Base-by-base conservation (phyloP, 2,888 invertebrate genomes). In the Sturmia bella region DNA sequence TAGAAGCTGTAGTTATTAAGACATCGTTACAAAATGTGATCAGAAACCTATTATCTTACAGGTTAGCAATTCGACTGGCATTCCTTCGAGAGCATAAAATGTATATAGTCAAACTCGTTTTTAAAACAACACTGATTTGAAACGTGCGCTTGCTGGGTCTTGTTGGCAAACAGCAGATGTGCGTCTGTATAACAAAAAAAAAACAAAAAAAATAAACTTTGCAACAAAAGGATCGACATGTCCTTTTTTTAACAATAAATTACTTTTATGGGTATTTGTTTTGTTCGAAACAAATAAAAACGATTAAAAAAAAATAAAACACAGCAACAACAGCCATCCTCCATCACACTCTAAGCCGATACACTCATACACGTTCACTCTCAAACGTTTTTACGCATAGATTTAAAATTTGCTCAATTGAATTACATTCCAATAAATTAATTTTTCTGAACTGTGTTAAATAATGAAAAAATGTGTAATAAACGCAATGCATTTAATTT, bases 371-470 rank as follows among this genome's bases (percentile, higher is more conserved):
- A n/a, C 24, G 1, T 13, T 6, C 32, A 9, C 32, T 0, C 24
- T 1, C 61, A 15, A 7, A 21, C 12, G 15, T 54, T 43, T 43
- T 27, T 43, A 73, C 54, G 21, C 27, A 15, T 45, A 32, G 32
- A 32, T 37, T 73, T 54, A 54, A 32, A 32, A 73, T 57, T 50
- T 72, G 77, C 80, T 83, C 85, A 84, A 87, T 86, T 87, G 86
- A 87, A 87, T 86, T 87, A 86, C 85, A 77, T 86, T 86, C 85
- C 86, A 84, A 85, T 86, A 86, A 87, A 87, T 86, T 87, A 87
- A 86, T 86, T 87, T 86, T 85, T 32, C 83, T 83, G 83, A 84
- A 86, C 74, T 84, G 83, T 19, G 43, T 9, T 21, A 39, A 52
- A 37, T 45, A 39, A 56, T 32, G 57, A 19, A 73, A 43, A 63